Base-by-base conservation (phyloP, 1,140 invertebrate genomes). In the Diachasmimorpha longicaudata region DNA sequence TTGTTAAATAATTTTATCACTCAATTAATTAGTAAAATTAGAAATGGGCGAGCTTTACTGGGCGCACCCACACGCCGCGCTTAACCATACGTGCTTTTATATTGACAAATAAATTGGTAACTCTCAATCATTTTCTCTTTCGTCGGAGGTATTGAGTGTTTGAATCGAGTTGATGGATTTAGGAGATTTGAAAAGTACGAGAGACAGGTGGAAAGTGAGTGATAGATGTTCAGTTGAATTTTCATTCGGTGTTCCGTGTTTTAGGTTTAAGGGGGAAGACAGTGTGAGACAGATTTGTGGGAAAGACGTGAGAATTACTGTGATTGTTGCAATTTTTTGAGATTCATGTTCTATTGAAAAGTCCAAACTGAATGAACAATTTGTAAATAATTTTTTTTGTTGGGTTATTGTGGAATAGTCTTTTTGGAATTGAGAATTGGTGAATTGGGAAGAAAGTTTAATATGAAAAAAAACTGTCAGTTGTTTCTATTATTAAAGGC, bases 71-170 rank as follows among this genome's bases (percentile, higher is more conserved):
- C 84, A 81, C 82, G 83, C 80, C 85, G 82, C 80, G 83, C 85
- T 82, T 84, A 77, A 84, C 84, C 85, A 85, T 85, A 81, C 80
- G 83, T 84, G 82, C 83, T 79, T 80, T 75, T 74, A 63, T 66
- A 44, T 77, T 44, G 25, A 67, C 13, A 46, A 46, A 39, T 67
- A 23, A 48, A 74, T 16, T 46, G 16, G 42, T 16, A 52, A 52
- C 39, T 23, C 37, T 66, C 58, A 39, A 58, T 39, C 39, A 39
- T 66, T 72, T n/a, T 25, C 25, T 58, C 63, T 66, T 73, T 66
- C 67, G 39, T 46, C 44, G 46, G 44, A 52, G 67, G 55, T n/a
- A 73, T 78, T 13, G 13, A 75, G 48, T 72, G 42, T 63, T 25
- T 63, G 55, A 44, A 71, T 23, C 39, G 46, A 55, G 13, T 23